Evolutionary conservation across 1,140 invertebrate species (phyloP), one percentile per base, ranked within the genome.

Genomic region (Pseudachorutes palmiensis): DNA sequence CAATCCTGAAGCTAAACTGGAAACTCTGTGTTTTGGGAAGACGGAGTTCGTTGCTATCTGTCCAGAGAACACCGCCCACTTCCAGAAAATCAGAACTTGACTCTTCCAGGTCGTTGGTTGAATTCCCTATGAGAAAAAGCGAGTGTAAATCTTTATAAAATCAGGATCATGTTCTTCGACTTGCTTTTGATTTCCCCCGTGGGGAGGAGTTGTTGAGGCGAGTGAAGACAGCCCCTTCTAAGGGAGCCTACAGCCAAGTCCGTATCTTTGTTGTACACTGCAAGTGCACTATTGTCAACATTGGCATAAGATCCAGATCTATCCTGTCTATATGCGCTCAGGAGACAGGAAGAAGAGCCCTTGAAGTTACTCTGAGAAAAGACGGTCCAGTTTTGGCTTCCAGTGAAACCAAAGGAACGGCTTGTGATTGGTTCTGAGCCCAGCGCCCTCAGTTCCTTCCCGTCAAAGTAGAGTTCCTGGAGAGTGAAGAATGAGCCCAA

Each of bases 401-500:
- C 61, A 5, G 61, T 63, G 36, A 63, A 63, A 5, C 61, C 61
- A 29, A 31, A 63, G 2, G 61, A 63, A 14, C 41, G 3, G 31
- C 41, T 12, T 26, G 3, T 3, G n/a, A 45, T 48, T 12, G 36
- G 14, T 26, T 24, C 24, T 12, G 14, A 9, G n/a, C n/a, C n/a
- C 9, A 12, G 19, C 19, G 45, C 22, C 22, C 26, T 45, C 14
- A 63, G 61, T 12, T 19, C 2, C 9, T 12, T 12, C 26, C 61
- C 61, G 29, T 63, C 36, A 63, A 63, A 63, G 29, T 63, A 63
- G 9, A 63, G 36, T 41, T 63, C 61, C 22, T 63, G 5, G 2
- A 3, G 3, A 48, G 26, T 63, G 33, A 63, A 63, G 26, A 63
- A 63, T 26, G 30, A 2, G 2, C 61, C 61, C n/a, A 9, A 24